Percentiles rank a stretch among this genome's conserved stretches.
These are phyloP conservation scores for Acleris holmiana DNA, from an alignment of 2,888 invertebrate genomes.

Conservation along the genomic window DNA sequence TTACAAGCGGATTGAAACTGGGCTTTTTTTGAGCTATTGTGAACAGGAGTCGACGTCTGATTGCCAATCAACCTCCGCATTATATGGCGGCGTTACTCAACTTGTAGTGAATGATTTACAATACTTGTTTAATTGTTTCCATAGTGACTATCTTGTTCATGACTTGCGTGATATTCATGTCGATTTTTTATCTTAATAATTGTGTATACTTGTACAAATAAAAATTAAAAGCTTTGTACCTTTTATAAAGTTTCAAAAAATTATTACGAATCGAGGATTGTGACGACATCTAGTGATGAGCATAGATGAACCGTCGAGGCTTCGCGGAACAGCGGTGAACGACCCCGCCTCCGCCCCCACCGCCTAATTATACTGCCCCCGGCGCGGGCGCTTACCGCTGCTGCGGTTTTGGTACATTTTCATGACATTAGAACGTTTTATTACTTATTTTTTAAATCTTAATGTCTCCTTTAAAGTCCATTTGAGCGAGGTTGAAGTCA, in stretches of 20 bases:
- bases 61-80: slow-evolving; percentile 64
- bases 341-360: slow-evolving; percentile 55
- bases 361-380: slow-evolving; percentile 65
- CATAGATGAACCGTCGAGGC: slow-evolving; percentile 56
- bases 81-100: slow-evolving; percentile 50
- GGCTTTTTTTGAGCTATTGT: slow-evolving; percentile 63
- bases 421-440: slow-evolving; percentile 41
- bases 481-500: slow-evolving; percentile 1
- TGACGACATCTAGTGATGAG: slow-evolving; percentile 41
- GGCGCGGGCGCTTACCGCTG: slow-evolving; percentile 46
- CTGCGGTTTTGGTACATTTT: slow-evolving; percentile 60
- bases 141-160: slow-evolving; percentile 42
- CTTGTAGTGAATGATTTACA: slow-evolving; percentile 48
- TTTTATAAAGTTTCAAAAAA: neutral
- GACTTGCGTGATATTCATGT: slow-evolving; percentile 18
- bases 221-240: neutral
- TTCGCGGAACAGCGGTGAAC: slow-evolving; percentile 62
- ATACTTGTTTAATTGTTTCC: slow-evolving; percentile 63
- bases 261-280: neutral
- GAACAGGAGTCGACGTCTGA: slow-evolving; percentile 40
- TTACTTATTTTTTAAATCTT: slow-evolving; percentile 22
- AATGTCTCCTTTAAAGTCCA: slow-evolving; percentile 19
- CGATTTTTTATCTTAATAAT: slow-evolving; percentile 11
- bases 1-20: slow-evolving; percentile 68
- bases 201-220: neutral